Evolutionary conservation across 2,888 invertebrate genomes (phyloP).

Genomic region (Tetranychus truncatus): DNA sequence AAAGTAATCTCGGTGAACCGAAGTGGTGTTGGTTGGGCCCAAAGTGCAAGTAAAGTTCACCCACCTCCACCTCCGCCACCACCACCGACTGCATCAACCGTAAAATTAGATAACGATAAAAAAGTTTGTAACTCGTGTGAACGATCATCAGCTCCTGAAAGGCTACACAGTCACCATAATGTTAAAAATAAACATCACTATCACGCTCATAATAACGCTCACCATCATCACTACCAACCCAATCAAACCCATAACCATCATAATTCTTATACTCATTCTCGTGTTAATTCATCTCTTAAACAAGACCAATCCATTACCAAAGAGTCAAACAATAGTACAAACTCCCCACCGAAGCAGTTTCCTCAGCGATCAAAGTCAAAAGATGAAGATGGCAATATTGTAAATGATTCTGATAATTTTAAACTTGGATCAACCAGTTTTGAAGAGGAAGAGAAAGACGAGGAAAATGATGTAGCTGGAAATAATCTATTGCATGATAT

Average conservation of each 20-base stretch:
- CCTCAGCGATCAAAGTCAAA: not conserved
- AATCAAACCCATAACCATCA: not conserved
- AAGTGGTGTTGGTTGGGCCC: not conserved
- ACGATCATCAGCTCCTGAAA: not conserved
- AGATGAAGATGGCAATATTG: not conserved
- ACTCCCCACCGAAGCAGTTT: not conserved
- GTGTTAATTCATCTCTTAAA: not conserved
- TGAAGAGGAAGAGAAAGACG: not conserved
- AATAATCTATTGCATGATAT: not conserved
- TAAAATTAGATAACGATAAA: not conserved
- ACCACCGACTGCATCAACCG: not conserved
- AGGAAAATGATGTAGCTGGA: not conserved
- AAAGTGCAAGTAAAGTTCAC: not conserved
- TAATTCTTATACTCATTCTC: not conserved
- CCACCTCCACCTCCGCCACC: not conserved
- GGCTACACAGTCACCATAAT: not conserved
- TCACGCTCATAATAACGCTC: too few relatives aligned
- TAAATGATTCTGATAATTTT: not conserved
- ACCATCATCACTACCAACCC: too few relatives aligned
- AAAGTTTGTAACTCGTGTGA: conserved; percentile 1
- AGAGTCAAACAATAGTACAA: not conserved
- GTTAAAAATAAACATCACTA: not conserved
- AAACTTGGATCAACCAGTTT: not conserved
- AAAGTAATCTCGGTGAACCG: not conserved
- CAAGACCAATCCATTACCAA: not conserved